Evolutionary conservation across 2,888 invertebrate genomes (phyloP).

Genomic region (Aplocera efformata): DNA sequence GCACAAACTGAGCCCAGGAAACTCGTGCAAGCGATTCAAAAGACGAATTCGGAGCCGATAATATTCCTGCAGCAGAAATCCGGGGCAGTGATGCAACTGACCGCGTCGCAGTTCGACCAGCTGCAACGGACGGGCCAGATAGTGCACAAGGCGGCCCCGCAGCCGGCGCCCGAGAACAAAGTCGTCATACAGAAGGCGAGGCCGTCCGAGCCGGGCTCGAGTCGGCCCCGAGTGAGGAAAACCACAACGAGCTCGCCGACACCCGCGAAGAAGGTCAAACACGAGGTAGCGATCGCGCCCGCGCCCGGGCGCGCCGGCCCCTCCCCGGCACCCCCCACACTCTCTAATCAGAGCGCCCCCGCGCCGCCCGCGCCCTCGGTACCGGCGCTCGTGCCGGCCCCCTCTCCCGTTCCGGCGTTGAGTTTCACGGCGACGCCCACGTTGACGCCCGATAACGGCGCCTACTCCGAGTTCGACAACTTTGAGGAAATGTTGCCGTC

Average conservation of each 20-base stretch:
- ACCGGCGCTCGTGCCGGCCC: no score
- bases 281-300: conserved; percentile 54
- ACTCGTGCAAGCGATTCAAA: conserved; percentile 58
- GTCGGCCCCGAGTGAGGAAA: conserved; percentile 52
- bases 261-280: conserved; percentile 58
- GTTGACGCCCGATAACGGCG: conserved; percentile 41
- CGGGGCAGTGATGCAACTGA: conserved; percentile 72
- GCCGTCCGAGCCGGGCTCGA: conserved; percentile 40
- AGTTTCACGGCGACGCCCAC: conserved; percentile 16
- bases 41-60: conserved; percentile 59
- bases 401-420: background rate
- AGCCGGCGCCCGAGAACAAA: conserved; percentile 47
- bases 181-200: conserved; percentile 57
- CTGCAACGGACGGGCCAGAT: conserved; percentile 72
- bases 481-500: conserved; percentile 72
- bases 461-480: conserved; percentile 60
- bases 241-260: conserved; percentile 44
- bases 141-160: conserved; percentile 52
- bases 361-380: conserved; percentile 25
- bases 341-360: conserved; percentile 46
- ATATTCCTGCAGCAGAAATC: conserved; percentile 73
- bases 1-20: conserved; percentile 61
- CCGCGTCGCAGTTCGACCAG: conserved; percentile 75
- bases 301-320: conserved; percentile 21
- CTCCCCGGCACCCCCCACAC: conserved; percentile 31